Conservation (phyloP, 1,140 invertebrate species). For the Philotrypesis tridentata region DNA sequence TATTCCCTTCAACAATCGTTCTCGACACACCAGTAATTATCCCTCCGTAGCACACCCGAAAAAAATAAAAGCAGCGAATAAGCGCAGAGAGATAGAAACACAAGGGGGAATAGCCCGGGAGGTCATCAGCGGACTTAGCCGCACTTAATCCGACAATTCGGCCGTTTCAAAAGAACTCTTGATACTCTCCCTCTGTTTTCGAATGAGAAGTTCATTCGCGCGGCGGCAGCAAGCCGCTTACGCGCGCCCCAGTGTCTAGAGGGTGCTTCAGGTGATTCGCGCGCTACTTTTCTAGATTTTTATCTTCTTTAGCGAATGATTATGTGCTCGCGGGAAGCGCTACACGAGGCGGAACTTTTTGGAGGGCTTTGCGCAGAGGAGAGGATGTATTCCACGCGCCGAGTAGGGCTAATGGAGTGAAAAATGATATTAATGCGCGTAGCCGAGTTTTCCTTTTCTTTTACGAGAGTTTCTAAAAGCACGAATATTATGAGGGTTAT, state of each 20-base stretch:
- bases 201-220: constrained; percentile 7
- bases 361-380: not conserved
- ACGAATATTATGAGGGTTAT: no score
- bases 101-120: not conserved
- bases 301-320: not conserved
- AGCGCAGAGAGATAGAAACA: not conserved
- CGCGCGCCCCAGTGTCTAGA: not conserved
- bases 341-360: not conserved
- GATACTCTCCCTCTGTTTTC: constrained; percentile 23
- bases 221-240: not conserved
- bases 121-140: constrained; percentile 3
- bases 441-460: no score
- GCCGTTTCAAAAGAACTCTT: constrained; percentile 3
- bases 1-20: no score
- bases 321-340: not conserved
- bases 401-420: no score
- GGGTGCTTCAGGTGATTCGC: not conserved
- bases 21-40: no score
- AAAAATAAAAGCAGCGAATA: not conserved
- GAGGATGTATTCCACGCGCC: no score
- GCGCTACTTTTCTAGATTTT: not conserved
- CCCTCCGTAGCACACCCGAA: not conserved
- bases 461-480: no score
- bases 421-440: no score
- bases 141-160: constrained; percentile 37